Conservation (phyloP, 2,888 invertebrate genomes). For the Microctonus brassicae region DNA sequence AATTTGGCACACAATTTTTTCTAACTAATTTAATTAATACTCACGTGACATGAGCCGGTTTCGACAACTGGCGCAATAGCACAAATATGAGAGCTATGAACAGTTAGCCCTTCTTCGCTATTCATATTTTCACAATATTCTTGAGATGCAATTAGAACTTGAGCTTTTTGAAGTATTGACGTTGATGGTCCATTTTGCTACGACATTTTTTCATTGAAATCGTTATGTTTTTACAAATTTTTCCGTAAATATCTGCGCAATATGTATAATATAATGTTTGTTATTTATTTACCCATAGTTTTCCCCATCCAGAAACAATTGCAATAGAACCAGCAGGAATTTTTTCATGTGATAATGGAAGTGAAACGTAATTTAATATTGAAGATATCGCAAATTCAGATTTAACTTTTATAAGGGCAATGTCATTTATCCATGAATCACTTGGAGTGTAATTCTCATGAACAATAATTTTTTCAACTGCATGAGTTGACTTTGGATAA, state of each 20-base stretch:
- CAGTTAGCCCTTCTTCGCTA: neutral
- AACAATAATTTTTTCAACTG: conserved; percentile 38
- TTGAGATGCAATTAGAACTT: conserved; percentile 72
- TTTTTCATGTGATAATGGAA: conserved; percentile 63
- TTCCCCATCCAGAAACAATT: conserved; percentile 60
- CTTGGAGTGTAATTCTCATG: conserved; percentile 46
- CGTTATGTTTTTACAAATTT: too few relatives aligned
- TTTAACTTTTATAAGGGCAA: conserved; percentile 54
- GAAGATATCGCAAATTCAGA: conserved; percentile 68
- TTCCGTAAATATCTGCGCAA: too few relatives aligned
- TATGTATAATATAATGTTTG: neutral
- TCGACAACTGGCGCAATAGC: conserved; percentile 40
- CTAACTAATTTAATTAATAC: too few relatives aligned
- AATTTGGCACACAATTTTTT: too few relatives aligned
- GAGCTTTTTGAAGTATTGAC: conserved; percentile 70
- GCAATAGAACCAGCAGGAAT: conserved; percentile 46
- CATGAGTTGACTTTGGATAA: conserved; percentile 30
- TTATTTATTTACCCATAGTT: conserved; percentile 53
- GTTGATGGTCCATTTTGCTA: conserved; percentile 53
- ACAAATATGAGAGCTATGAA: conserved; percentile 46
- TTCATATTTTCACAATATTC: conserved; percentile 66
- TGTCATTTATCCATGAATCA: conserved; percentile 53
- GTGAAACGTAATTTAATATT: conserved; percentile 67
- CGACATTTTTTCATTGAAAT: neutral
- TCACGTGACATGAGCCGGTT: conserved; percentile 49